Evolutionary conservation across 1,140 invertebrate genomes (phyloP), one percentile per base, ranked within the genome.

Genomic region (Drosophila carrolli): DNA sequence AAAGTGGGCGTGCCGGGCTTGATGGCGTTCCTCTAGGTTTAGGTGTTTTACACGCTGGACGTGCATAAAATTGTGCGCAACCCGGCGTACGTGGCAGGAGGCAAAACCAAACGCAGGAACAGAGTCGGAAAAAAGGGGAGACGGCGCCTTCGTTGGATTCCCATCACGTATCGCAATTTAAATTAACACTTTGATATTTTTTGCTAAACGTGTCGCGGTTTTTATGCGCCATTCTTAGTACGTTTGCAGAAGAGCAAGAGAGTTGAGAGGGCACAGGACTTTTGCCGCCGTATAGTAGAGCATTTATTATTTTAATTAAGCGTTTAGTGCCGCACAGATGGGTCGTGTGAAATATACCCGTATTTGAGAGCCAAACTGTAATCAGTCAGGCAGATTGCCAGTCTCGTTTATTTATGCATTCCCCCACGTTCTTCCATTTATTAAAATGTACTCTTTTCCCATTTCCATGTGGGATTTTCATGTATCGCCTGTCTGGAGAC

Each of bases 21-120:
- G 78, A 59, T 75, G 82, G 76, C 61, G 73, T 80, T 67, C 73
- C 53, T 83, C 78, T 85, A 89, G 84, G 84, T 83, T 80, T 85
- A 88, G 84, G 84, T 88, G 84, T 89, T 89, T 84, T 89, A 89
- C 84, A 89, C 80, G 74, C 84, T 88, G 84, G 84, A 88, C 84
- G 84, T 88, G 84, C 80, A 89, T 89, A 89, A 88, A 88, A 89
- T 89, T 89, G 84, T 74, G 73, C 80, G 63, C 55, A 81, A 66
- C 62, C 46, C 53, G 72, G 72, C 72, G 84, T 83, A 77, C 73
- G 76, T 83, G 76, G 72, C 55, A 44, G 35, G 54, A 50, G 51
- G 67, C 38, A 47, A 60, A 47, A 43, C 46, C 50, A n/a, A 53
- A 40, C 51, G 65, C 41, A 19, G 27, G 40, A 57, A 19, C n/a